Base-by-base conservation (phyloP, 1,140 invertebrate species). In the Muscidifurax raptorellus region DNA sequence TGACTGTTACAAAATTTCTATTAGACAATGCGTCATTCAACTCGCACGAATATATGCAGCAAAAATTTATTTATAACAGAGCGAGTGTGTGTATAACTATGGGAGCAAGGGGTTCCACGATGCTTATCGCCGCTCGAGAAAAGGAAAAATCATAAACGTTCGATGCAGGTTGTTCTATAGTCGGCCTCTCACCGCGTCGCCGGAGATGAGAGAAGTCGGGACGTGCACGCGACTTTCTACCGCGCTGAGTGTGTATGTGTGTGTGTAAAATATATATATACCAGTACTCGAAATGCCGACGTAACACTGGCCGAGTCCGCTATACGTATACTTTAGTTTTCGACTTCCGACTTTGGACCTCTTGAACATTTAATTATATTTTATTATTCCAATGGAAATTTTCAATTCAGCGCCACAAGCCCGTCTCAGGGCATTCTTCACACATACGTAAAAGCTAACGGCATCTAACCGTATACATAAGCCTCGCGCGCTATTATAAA, bases 271-370 rank as follows among this genome's bases (percentile, higher is more conserved):
- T 47, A 47, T 47, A 47, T 10, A 9, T 47, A 69, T n/a, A 67
- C 22, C 18, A n/a, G 67, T 36, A 30, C 67, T 80, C 66, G 40
- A 80, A 69, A 71, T 47, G 67, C 36, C 79, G 66, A 67, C 66
- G 66, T 67, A 67, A 67, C 66, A 28, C 44, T 13, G 44, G 0
- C 22, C 64, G n/a, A 12, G 64, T 2, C 5, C 13, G 15, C 44
- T 47, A 10, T 47, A 47, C n/a, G n/a, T n/a, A n/a, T n/a, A n/a
- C n/a, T n/a, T 47, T 47, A 15, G 44, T 47, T 47, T 47, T 40
- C 36, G 36, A 40, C 10, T 40, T 40, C 36, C 36, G 36, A 40
- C 32, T 36, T 7, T 36, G 9, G 36, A 40, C 7, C 5, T 40
- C 5, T 0, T 7, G 32, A 36, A 10, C 36, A 4, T 52, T 52